These are phyloP conservation scores for Bacillus rossius DNA, from an alignment of 1,140 invertebrate species.

Conservation along the genomic window DNA sequence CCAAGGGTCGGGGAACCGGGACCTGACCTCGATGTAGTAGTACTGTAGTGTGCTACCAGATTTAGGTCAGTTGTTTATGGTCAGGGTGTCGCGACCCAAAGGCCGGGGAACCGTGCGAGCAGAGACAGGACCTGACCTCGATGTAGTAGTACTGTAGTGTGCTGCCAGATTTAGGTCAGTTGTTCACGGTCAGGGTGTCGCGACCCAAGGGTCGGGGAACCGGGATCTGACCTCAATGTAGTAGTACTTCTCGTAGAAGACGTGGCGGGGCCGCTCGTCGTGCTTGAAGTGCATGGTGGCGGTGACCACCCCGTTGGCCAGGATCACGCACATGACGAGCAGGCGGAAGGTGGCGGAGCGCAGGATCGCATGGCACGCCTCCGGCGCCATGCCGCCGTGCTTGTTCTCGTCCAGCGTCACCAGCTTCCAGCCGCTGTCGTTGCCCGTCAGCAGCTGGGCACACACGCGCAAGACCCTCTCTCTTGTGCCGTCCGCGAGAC, in stretches of 20 bases:
- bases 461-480: background rate
- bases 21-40: conserved; percentile 95
- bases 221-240: conserved; percentile 94
- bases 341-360: conserved; percentile 88
- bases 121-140: too few relatives aligned
- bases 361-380: conserved; percentile 82
- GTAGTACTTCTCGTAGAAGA: conserved; percentile 90
- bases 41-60: too few relatives aligned
- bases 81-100: too few relatives aligned
- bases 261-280: conserved; percentile 69
- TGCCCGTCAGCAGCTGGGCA: conserved; percentile 76
- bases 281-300: conserved; percentile 97
- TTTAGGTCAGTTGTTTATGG: too few relatives aligned
- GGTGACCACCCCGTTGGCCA: conserved; percentile 93
- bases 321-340: conserved; percentile 88
- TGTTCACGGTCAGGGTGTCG: too few relatives aligned
- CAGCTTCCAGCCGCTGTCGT: conserved; percentile 88
- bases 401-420: conserved; percentile 95
- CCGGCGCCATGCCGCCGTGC: conserved; percentile 82
- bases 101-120: too few relatives aligned
- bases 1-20: too few relatives aligned
- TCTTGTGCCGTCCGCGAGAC: background rate
- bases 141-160: too few relatives aligned
- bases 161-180: too few relatives aligned
- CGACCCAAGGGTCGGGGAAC: too few relatives aligned